Evolutionary conservation across 92 coral and sea anemone genomes (phyloP).

Genomic region (Palythoa grandiflora): DNA sequence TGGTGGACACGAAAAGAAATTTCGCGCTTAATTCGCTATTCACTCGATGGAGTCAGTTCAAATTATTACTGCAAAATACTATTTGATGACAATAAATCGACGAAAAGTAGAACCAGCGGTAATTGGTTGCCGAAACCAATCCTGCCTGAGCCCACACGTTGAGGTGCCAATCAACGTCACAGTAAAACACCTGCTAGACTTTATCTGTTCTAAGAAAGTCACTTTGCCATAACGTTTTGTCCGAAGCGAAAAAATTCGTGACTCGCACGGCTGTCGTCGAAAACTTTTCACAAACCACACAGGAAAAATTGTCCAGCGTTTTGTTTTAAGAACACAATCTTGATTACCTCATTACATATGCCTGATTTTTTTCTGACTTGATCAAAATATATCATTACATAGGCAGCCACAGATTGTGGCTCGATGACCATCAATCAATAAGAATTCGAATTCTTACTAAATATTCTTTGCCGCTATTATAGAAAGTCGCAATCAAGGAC

Average conservation of each 20-base stretch:
- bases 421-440: neutral
- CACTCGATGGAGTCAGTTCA: slow-evolving; percentile 26
- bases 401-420: slow-evolving; percentile 17
- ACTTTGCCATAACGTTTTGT: slow-evolving; percentile 15
- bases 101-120: slow-evolving; percentile 78
- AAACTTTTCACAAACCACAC: no score
- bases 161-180: slow-evolving; percentile 75
- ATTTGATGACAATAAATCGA: slow-evolving; percentile 65
- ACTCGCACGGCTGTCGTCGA: neutral
- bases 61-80: slow-evolving; percentile 76
- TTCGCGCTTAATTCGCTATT: slow-evolving; percentile 30
- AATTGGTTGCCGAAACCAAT: slow-evolving; percentile 91
- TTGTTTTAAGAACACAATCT: neutral
- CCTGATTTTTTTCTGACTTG: neutral
- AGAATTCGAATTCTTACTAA: neutral
- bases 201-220: slow-evolving; percentile 22
- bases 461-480: neutral
- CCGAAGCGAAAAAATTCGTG: neutral
- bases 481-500: neutral
- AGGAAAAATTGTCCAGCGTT: neutral
- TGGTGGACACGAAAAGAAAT: neutral
- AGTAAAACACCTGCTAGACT: slow-evolving; percentile 68
- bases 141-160: slow-evolving; percentile 66
- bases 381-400: neutral
- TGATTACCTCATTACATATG: neutral